A percentile compares a stretch with the other conserved stretches of the same genome.
phyloP scores from a whole-genome alignment of 35 echinoderm and acorn worm genomes.

The Eucidaris tribuloides region DNA sequence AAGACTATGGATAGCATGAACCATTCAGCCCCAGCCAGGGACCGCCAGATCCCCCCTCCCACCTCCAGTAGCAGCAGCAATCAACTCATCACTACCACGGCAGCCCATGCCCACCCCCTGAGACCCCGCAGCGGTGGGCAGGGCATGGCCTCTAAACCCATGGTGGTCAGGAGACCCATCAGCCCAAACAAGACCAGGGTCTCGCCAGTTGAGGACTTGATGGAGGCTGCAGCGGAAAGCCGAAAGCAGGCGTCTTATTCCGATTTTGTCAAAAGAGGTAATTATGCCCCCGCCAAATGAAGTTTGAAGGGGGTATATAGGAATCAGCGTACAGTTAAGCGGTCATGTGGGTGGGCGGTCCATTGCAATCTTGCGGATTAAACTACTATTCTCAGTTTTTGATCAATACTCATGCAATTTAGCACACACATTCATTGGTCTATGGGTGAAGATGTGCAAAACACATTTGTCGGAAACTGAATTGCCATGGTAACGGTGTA shows the following conservation, averaged over 20 bases:
- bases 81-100: constrained; percentile 21
- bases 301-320: no score
- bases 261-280: constrained; percentile 44
- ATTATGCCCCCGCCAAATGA: no score
- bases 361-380: no score
- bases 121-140: constrained; percentile 11
- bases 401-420: no score
- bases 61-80: background rate
- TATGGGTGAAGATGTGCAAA: no score
- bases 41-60: background rate
- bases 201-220: background rate
- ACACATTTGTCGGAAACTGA: no score
- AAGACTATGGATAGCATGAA: background rate
- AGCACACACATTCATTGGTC: no score
- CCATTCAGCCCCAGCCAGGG: background rate
- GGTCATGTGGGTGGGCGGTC: no score
- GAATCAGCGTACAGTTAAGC: no score
- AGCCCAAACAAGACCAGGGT: background rate
- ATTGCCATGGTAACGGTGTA: no score
- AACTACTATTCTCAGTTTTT: no score
- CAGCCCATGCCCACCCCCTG: constrained; percentile 37
- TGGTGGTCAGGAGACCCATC: background rate
- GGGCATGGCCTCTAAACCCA: background rate
- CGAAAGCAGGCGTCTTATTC: background rate
- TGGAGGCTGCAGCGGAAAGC: background rate